Conservation (phyloP, 2,888 invertebrate genomes). For the Electrophaes corylata region DNA sequence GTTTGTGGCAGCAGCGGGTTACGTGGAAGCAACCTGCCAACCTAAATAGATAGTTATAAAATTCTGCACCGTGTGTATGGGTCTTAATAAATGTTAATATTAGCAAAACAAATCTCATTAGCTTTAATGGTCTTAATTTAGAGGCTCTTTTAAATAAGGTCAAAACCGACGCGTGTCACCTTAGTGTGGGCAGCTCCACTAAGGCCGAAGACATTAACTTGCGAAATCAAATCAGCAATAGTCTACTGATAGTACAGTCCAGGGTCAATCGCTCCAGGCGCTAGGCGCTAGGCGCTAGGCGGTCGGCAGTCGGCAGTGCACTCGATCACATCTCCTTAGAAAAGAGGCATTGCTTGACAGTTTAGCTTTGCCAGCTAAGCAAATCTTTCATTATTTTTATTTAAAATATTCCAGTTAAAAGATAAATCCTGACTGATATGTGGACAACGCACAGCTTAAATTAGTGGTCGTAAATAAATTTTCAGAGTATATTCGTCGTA, state of each 20-base stretch:
- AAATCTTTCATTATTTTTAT: too few relatives aligned
- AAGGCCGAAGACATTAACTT: conserved; percentile 26
- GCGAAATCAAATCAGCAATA: conserved; percentile 16
- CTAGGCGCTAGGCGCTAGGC: too few relatives aligned
- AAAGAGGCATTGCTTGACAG: neutral
- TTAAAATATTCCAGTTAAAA: too few relatives aligned
- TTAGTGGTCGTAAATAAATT: too few relatives aligned
- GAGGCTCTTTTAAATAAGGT: conserved; percentile 16
- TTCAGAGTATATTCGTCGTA: too few relatives aligned
- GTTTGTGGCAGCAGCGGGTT: too few relatives aligned
- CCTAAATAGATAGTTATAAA: too few relatives aligned
- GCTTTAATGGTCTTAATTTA: neutral
- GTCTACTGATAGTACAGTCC: conserved; percentile 5
- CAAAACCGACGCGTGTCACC: conserved; percentile 16
- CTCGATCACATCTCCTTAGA: neutral
- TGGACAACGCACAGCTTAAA: too few relatives aligned
- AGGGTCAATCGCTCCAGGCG: conserved; percentile 17
- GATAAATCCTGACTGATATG: too few relatives aligned
- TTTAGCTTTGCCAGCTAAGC: too few relatives aligned
- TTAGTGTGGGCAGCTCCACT: conserved; percentile 8
- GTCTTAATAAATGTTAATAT: neutral
- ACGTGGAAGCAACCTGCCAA: too few relatives aligned
- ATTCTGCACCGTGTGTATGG: neutral
- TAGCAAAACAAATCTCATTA: conserved; percentile 4
- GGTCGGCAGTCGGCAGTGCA: too few relatives aligned